These are phyloP conservation scores for Rousettus madagascariensis DNA, from an alignment of 2,797 vertebrate genomes.

Conservation along the genomic window DNA sequence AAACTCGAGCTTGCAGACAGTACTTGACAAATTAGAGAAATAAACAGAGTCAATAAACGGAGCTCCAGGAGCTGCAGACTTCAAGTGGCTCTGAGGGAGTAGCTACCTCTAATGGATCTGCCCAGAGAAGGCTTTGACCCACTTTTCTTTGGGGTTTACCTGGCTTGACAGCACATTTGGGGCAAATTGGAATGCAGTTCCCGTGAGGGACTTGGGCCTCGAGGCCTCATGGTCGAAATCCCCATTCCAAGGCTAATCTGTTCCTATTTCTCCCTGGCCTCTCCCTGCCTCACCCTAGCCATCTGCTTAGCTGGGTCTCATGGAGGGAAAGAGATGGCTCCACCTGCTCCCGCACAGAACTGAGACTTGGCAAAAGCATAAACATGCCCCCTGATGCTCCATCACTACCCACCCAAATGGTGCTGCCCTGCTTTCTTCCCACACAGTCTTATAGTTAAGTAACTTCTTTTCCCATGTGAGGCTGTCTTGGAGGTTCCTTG, in stretches of 20 bases:
- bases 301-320: not conserved
- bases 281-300: not conserved
- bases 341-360: not conserved
- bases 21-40: constrained; percentile 72
- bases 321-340: not conserved
- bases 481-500: not conserved
- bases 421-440: not conserved
- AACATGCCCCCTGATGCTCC: not conserved
- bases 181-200: not conserved
- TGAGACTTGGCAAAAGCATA: not conserved
- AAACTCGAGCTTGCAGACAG: constrained; percentile 27
- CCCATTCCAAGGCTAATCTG: not conserved
- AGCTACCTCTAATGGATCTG: not conserved
- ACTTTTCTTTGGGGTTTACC: constrained; percentile 1
- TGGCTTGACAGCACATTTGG: not conserved
- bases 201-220: not conserved
- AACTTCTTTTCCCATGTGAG: not conserved
- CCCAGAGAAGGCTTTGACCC: not conserved
- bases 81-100: constrained; percentile 56
- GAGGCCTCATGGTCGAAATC: not conserved
- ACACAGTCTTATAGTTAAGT: not conserved
- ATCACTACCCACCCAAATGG: not conserved
- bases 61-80: constrained; percentile 46
- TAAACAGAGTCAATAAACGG: constrained; percentile 61
- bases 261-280: not conserved